Evolutionary conservation across 92 coral and sea anemone genomes (phyloP).

Genomic region (Metridium senile): DNA sequence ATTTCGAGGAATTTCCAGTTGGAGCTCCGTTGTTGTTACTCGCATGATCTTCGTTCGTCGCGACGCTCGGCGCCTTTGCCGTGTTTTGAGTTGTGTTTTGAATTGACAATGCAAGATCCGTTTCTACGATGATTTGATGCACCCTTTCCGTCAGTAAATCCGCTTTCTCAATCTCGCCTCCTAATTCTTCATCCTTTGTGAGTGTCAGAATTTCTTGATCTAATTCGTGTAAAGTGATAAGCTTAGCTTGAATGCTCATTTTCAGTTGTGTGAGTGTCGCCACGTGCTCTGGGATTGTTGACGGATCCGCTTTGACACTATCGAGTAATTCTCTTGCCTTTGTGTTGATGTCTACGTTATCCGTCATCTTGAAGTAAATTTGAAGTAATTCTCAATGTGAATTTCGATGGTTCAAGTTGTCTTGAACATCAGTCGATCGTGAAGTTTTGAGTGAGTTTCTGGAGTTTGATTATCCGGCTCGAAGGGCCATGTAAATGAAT

Average conservation of each 20-base stretch:
- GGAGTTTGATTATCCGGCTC: conserved; percentile 1
- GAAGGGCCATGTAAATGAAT: conserved; percentile 32
- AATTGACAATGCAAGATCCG: not conserved
- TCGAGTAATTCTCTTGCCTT: conserved; percentile 2
- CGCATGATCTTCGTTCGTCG: not conserved
- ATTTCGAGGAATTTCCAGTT: too few relatives aligned
- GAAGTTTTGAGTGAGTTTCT: not conserved
- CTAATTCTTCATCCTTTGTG: conserved; percentile 14
- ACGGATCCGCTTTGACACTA: not conserved
- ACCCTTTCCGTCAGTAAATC: conserved; percentile 9
- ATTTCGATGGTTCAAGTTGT: not conserved
- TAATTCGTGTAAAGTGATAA: conserved; percentile 1
- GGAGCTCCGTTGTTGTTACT: not conserved
- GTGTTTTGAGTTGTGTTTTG: not conserved
- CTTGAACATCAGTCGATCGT: not conserved
- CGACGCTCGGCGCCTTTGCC: not conserved
- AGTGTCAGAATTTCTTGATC: conserved; percentile 6
- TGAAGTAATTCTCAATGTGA: not conserved
- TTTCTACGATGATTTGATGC: conserved; percentile 7
- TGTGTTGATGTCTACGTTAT: not conserved
- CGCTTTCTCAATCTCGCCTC: conserved; percentile 11
- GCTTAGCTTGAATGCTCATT: conserved; percentile 26
- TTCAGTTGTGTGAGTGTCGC: conserved; percentile 19
- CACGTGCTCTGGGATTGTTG: conserved; percentile 2
- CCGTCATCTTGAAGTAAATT: not conserved